Conservation (phyloP, 2,113 vertebrate species). For the Labeo catla region DNA sequence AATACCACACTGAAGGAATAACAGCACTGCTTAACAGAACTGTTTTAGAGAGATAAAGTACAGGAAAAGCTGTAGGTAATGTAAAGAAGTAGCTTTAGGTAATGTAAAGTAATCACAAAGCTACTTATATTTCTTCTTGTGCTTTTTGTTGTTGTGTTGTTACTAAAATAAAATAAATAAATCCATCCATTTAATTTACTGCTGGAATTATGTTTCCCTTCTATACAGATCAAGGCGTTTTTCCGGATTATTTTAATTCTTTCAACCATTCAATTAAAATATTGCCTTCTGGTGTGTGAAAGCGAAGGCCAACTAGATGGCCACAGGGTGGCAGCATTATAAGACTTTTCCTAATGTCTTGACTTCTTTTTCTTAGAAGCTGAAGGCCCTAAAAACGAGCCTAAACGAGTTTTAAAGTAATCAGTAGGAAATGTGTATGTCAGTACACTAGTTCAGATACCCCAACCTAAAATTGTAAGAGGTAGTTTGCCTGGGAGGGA, state of each 20-base stretch:
- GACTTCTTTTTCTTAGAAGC: background rate
- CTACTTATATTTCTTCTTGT: background rate
- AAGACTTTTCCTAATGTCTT: no score
- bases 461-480: background rate
- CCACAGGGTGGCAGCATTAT: constrained; percentile 43
- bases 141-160: background rate
- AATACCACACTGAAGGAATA: background rate
- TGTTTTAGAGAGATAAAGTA: background rate
- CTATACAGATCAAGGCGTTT: background rate
- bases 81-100: background rate
- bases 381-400: background rate
- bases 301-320: background rate
- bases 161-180: background rate
- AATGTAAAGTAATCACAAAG: background rate
- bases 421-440: background rate
- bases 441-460: background rate
- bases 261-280: background rate
- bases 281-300: background rate
- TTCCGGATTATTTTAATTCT: background rate
- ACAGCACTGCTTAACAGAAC: background rate
- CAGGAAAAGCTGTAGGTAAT: no score
- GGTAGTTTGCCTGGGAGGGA: background rate
- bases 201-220: background rate
- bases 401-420: background rate
- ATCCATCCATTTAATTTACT: background rate